Evolutionary conservation across 1,140 invertebrate genomes (phyloP), one percentile per base, ranked within the genome.

Genomic region (Aphaenogaster floridana): DNA sequence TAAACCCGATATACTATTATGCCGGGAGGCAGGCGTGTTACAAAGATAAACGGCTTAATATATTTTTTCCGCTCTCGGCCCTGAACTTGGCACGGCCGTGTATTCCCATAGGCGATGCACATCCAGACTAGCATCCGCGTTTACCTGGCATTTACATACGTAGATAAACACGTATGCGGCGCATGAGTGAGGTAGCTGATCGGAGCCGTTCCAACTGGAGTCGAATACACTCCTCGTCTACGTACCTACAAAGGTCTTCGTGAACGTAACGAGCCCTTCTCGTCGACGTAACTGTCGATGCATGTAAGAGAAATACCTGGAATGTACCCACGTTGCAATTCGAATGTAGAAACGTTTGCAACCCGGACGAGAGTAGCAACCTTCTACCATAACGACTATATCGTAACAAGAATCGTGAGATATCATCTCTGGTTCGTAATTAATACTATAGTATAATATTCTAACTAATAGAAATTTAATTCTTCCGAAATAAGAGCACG

Each of bases 121-220:
- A 76, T 63, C 80, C 54, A 59, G 68, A 74, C 80, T 84, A 63
- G 69, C 69, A 61, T 76, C 80, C 80, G 80, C 68, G 80, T 61
- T 83, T 74, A 83, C 54, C 68, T 72, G 50, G 52, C 80, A 83
- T 84, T 84, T 84, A 84, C 80, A 78, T 81, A 81, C 64, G 39
- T 68, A 48, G 63, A 59, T 78, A 88, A 86, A 88, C 76, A 78
- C 54, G 85, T 77, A 86, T 15, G 63, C 7, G 15, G 54, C 15
- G 6, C 15, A 78, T 15, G 21, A n/a, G 34, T 54, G 11, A 84
- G 34, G 21, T 48, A 64, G 66, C 21, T 9, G 45, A 76, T 54
- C 72, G 59, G 68, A 45, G 50, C n/a, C 71, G 69, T 69, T 88
- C 68, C 72, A 63, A 50, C 63, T 34, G 3, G 39, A 42, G 79